Base-by-base conservation (phyloP, 2,888 invertebrate species). In the Trypoxylon attenuatum region DNA sequence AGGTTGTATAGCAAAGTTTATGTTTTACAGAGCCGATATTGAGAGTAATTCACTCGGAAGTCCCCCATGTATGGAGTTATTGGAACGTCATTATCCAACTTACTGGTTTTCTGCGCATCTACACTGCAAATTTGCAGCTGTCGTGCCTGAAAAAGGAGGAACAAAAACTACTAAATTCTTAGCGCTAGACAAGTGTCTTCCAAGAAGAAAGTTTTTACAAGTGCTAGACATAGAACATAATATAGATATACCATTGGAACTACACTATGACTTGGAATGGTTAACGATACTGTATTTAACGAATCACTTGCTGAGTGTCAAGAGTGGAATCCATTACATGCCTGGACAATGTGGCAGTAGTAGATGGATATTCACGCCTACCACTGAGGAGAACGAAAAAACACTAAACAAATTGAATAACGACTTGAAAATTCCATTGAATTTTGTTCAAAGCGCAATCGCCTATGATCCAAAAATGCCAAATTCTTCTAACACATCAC, bases 21-120 rank as follows among this genome's bases (percentile, higher is more conserved):
- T 42, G 51, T 63, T 69, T 89, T 90, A 75, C 84, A 93, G 93
- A 72, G 91, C 94, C 23, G 99, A 99, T 78, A 92, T 99, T 69
- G 92, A 94, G 65, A 89, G 89, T 4, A 92, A 94, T 66, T 89
- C 89, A 70, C 88, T 99, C n/a, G 99, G 99, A 10, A 98, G 96
- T 88, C 92, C 92, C 38, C 94, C 96, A 2, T 91, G 93, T 51
- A 93, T 94, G 87, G 95, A 96, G 69, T 87, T 99, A 25, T 87
- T 99, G n/a, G 89, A 92, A 56, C 86, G 89, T 29, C 85, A 99
- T 53, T 92, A 95, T 84, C 99, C 99, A 5, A 89, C 90, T 0
- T 96, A 95, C 88, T 99, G 99, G 98, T 99, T 99, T 88, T 90
- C 98, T 5, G 99, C 98, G 23, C 99, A 99, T 90, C 89, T 99